These are phyloP conservation scores for Falco novaeseelandiae DNA, from an alignment of 2,797 vertebrate genomes.

Conservation along the genomic window DNA sequence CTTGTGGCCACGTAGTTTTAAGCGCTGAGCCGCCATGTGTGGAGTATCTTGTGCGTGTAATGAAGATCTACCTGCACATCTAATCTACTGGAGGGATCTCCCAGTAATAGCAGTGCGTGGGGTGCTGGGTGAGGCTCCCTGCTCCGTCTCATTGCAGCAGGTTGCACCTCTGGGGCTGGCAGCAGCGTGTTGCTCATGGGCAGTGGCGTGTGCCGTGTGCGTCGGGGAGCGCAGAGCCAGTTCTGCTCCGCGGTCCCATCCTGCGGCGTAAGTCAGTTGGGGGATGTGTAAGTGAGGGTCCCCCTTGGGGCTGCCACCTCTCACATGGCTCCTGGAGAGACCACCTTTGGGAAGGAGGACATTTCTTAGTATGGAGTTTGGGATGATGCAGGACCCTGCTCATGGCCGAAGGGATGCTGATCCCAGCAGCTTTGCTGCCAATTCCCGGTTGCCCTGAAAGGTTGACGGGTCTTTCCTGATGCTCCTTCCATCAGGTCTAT, in stretches of 20 bases:
- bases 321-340: background rate
- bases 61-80: background rate
- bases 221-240: background rate
- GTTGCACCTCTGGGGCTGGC: background rate
- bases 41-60: background rate
- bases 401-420: background rate
- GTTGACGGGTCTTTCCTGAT: background rate
- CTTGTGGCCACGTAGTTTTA: rapidly evolving
- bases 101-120: background rate
- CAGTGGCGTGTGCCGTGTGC: rapidly evolving
- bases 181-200: rapidly evolving
- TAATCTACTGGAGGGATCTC: background rate
- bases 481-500: background rate
- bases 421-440: background rate
- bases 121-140: background rate
- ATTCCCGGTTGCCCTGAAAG: background rate
- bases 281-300: background rate
- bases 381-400: background rate
- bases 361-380: background rate
- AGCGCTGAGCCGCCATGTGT: background rate
- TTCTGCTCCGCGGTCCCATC: rapidly evolving
- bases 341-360: rapidly evolving
- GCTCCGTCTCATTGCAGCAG: background rate
- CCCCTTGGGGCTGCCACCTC: background rate
- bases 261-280: rapidly evolving